These are phyloP conservation scores for Agriopis aurantiaria DNA, from an alignment of 2,888 invertebrate species.

Conservation along the genomic window DNA sequence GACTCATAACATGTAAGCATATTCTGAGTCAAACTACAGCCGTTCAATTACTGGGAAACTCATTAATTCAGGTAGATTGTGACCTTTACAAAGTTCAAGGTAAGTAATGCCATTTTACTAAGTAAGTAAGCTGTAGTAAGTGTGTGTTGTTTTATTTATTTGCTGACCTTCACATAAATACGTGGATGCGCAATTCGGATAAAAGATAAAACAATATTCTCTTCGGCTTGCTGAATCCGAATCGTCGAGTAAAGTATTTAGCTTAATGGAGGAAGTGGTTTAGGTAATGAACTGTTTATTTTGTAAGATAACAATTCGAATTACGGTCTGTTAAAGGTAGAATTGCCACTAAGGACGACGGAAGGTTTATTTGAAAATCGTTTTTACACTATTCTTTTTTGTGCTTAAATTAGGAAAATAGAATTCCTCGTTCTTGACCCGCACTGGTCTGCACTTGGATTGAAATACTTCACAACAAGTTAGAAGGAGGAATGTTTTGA, in stretches of 20 bases:
- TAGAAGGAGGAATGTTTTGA: too few species aligned
- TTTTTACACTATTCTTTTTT: too few species aligned
- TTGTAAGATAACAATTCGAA: neutral
- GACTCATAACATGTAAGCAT: neutral
- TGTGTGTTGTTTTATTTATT: neutral
- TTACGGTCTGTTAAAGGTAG: neutral
- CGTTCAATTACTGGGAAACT: neutral
- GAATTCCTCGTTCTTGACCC: too few species aligned
- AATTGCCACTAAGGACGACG: neutral
- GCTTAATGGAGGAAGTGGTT: neutral
- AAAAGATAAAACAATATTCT: neutral
- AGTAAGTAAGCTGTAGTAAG: neutral
- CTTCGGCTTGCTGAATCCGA: neutral
- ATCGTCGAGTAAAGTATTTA: constrained; percentile 17
- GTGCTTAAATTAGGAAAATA: too few species aligned
- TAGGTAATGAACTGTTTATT: constrained; percentile 11
- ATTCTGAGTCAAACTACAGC: neutral
- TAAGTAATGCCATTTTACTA: neutral
- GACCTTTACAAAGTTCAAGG: constrained; percentile 4
- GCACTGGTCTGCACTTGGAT: too few species aligned
- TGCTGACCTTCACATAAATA: neutral
- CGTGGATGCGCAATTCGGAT: too few species aligned
- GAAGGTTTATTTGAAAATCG: too few species aligned
- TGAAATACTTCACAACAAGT: too few species aligned
- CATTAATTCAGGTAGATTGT: constrained; percentile 5